Evolutionary conservation across 1,140 invertebrate species (phyloP).

Genomic region (Dinoponera quadriceps): DNA sequence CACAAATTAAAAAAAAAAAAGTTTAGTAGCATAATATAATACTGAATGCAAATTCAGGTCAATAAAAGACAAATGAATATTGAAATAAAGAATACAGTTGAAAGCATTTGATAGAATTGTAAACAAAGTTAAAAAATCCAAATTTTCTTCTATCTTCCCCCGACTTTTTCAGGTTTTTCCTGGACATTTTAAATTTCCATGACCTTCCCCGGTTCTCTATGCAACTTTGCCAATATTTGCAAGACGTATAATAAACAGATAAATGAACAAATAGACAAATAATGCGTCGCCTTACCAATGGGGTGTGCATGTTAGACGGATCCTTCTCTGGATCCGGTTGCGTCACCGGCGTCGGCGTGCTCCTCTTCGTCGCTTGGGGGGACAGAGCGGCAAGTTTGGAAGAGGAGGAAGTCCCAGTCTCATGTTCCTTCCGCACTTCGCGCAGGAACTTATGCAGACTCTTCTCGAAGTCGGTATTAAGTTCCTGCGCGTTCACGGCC

Average conservation of each 20-base stretch:
- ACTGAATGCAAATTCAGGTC: too few relatives aligned
- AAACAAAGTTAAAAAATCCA: too few relatives aligned
- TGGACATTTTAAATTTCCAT: too few relatives aligned
- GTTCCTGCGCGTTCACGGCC: constrained; percentile 58
- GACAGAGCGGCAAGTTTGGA: constrained; percentile 38
- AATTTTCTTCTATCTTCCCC: too few relatives aligned
- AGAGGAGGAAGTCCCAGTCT: constrained; percentile 63
- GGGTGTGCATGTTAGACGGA: constrained; percentile 68
- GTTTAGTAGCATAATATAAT: too few relatives aligned
- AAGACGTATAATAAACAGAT: too few relatives aligned
- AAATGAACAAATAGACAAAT: neutral
- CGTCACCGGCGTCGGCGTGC: constrained; percentile 17
- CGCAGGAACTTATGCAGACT: constrained; percentile 82
- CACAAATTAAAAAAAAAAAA: too few relatives aligned
- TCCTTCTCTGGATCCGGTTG: constrained; percentile 24
- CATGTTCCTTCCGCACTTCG: constrained; percentile 80
- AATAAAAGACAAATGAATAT: too few relatives aligned
- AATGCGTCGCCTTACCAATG: constrained; percentile 69
- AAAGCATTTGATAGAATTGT: too few relatives aligned
- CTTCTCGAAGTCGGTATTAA: constrained; percentile 80
- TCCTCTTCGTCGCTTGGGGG: constrained; percentile 34
- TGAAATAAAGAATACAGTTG: too few relatives aligned
- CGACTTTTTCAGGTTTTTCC: too few relatives aligned
- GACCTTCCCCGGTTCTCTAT: too few relatives aligned
- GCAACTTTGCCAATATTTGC: neutral